These are phyloP conservation scores for Nemopilema nomurai DNA, from an alignment of 30 jellyfish, hydroid and myxozoan species.

Conservation along the genomic window DNA sequence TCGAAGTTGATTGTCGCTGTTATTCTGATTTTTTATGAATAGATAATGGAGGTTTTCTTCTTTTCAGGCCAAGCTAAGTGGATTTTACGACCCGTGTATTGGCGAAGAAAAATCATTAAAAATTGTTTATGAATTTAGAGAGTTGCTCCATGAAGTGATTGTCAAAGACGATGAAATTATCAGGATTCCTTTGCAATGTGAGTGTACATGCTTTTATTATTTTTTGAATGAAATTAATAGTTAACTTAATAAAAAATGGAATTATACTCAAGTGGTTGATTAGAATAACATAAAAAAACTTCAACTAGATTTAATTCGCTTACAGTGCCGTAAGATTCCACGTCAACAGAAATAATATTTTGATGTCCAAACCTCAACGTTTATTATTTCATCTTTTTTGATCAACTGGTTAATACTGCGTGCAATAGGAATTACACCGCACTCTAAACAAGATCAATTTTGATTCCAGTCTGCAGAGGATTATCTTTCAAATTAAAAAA, in stretches of 20 bases:
- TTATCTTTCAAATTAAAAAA: no score
- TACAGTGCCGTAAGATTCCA: neutral
- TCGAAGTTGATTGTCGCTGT: neutral
- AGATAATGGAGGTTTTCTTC: neutral
- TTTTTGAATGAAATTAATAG: neutral
- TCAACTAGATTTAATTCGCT: neutral
- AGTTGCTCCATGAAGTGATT: slow-evolving; percentile 81
- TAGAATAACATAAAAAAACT: neutral
- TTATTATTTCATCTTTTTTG: no score
- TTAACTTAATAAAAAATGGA: no score
- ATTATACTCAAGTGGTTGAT: neutral
- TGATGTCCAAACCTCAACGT: neutral
- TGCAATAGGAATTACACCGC: neutral
- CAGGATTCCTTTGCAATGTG: slow-evolving; percentile 91
- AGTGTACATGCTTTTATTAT: slow-evolving; percentile 15
- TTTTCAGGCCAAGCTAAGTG: slow-evolving; percentile 81
- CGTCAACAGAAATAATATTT: neutral
- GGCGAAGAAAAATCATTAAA: slow-evolving; percentile 86
- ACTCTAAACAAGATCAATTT: neutral
- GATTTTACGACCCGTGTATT: slow-evolving; percentile 96
- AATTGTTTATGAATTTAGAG: slow-evolving; percentile 89
- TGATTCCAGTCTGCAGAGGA: no score
- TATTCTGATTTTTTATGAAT: neutral
- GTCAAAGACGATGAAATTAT: slow-evolving; percentile 69
- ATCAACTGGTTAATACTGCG: neutral